Percentiles rank a stretch among this genome's conserved stretches.
Evolutionary conservation across 2,113 vertebrate genomes (phyloP).

Genomic region (Oceanites oceanicus): DNA sequence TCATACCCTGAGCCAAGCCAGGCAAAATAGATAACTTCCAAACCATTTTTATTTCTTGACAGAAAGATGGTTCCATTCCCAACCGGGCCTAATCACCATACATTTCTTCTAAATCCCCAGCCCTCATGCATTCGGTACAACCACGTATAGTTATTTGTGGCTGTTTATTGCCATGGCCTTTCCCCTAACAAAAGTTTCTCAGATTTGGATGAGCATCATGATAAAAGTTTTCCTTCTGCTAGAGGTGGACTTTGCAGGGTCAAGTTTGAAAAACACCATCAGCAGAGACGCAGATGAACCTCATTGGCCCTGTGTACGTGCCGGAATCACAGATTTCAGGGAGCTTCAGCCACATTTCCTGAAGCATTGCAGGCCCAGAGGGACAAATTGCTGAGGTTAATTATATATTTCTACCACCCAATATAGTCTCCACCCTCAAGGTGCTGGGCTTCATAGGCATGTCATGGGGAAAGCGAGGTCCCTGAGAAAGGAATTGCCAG

Average conservation of each 20-base stretch:
- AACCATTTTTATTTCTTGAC: background rate
- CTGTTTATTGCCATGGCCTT: background rate
- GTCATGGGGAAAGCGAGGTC: background rate
- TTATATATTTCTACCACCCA: background rate
- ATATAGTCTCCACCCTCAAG: background rate
- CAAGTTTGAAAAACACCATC: background rate
- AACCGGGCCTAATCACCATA: background rate
- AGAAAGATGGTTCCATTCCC: background rate
- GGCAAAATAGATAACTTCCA: conserved; percentile 28
- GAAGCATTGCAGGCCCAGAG: background rate
- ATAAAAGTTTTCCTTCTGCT: background rate
- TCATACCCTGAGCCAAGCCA: background rate
- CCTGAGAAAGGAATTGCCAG: background rate
- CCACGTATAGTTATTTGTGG: background rate
- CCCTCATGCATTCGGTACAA: background rate
- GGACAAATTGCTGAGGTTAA: background rate
- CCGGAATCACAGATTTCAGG: background rate
- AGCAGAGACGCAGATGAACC: background rate
- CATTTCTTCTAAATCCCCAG: background rate
- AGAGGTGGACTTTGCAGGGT: background rate
- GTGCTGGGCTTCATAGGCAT: background rate
- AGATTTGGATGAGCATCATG: background rate
- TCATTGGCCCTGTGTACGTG: rapidly evolving
- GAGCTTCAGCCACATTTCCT: background rate
- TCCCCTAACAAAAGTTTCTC: background rate